Conservation (phyloP, 2,888 invertebrate genomes). For the Morpho achilles region DNA sequence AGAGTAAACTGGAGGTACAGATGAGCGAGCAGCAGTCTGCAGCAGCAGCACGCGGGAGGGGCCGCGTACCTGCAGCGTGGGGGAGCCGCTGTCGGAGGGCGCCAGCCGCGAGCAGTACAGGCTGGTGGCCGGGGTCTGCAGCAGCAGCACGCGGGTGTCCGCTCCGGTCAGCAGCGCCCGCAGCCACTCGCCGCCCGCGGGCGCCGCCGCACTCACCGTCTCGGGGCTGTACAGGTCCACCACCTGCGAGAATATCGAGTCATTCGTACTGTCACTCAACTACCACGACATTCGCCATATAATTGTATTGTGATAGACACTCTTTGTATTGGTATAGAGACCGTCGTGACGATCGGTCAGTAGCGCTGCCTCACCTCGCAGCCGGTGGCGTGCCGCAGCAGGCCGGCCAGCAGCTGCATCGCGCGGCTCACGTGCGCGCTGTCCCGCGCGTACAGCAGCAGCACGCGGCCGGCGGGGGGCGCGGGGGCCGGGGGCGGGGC, state of each 20-base stretch:
- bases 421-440: conserved; percentile 46
- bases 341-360: too few species aligned
- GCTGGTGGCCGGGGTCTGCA: conserved; percentile 53
- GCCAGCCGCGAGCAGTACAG: conserved; percentile 13
- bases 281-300: background rate
- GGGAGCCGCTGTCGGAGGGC: background rate
- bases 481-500: background rate
- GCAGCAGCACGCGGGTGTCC: conserved; percentile 43
- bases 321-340: too few species aligned
- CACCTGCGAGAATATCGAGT: conserved; percentile 37
- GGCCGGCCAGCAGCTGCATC: conserved; percentile 36
- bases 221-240: conserved; percentile 43
- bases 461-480: conserved; percentile 15
- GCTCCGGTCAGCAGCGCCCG: conserved; percentile 28
- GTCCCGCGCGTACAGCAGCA: conserved; percentile 73
- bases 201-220: conserved; percentile 28
- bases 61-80: too few species aligned
- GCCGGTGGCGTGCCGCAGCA: conserved; percentile 37
- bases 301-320: too few species aligned
- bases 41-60: too few species aligned
- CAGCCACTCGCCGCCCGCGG: conserved; percentile 40
- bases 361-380: background rate
- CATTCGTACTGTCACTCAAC: too few species aligned
- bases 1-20: too few species aligned
- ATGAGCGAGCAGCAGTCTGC: too few species aligned